These are phyloP conservation scores for Bubo blakistoni DNA, from an alignment of 2,113 vertebrate genomes.

Conservation along the genomic window DNA sequence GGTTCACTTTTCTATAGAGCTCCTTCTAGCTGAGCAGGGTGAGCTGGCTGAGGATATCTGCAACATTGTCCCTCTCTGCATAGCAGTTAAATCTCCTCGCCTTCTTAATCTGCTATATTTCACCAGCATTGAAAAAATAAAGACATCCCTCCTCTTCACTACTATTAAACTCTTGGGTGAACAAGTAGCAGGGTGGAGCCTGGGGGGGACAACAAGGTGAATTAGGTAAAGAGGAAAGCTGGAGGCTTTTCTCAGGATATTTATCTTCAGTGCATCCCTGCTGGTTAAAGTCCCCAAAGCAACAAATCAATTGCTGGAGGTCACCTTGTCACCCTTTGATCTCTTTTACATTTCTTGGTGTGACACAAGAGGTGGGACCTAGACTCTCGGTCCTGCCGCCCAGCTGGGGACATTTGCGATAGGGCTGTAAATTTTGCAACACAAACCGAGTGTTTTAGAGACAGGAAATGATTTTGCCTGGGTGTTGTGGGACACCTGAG, in stretches of 20 bases:
- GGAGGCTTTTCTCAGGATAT: neutral
- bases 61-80: neutral
- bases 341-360: neutral
- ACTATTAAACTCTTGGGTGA: neutral
- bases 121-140: neutral
- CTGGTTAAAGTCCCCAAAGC: neutral
- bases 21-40: neutral
- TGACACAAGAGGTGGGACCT: neutral
- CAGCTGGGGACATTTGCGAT: accelerated
- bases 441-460: neutral
- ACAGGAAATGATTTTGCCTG: accelerated
- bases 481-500: neutral
- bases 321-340: neutral
- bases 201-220: neutral
- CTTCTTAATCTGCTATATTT: neutral
- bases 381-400: neutral
- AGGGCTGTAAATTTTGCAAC: neutral
- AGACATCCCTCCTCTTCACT: neutral
- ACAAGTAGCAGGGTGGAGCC: neutral
- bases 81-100: accelerated
- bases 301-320: neutral
- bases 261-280: accelerated
- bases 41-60: neutral
- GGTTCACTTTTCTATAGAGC: neutral
- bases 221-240: neutral